Evolutionary conservation across 2,113 vertebrate genomes (phyloP), one percentile per base, ranked within the genome.

Genomic region (Macrotus californicus): DNA sequence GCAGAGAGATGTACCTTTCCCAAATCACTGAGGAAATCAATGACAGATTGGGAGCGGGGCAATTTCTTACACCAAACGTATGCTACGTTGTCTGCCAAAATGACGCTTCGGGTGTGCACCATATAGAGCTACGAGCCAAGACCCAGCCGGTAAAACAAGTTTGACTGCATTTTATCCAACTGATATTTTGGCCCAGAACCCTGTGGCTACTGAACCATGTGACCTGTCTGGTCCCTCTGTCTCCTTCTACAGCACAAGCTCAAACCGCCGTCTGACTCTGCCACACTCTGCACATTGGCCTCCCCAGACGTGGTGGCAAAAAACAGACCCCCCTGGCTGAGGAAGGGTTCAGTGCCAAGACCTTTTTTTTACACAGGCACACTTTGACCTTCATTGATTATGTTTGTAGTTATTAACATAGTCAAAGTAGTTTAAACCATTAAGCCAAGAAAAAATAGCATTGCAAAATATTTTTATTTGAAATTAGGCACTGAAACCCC

Each of bases 181-280:
- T 26, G 56, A 11, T 11, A 59, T 59, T 59, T 26, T 59, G 41
- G 26, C n/a, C 61, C 61, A 24, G 24, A 76, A 34, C 59, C 67
- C 46, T 26, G 0, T 26, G 31, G 7, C 10, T 36, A 36, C 15
- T n/a, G 46, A 67, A 16, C 18, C 46, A 36, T 2, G 0, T 24
- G 61, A 34, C 22, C 50, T 70, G 4, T 34, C 59, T 52, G 31
- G 15, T 8, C 29, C 61, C 34, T 19, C 72, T 43, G 70, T 34
- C 6, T 26, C 31, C 5, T 61, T 43, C 34, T 16, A 46, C 1
- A 36, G 29, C 43, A 73, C 16, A 26, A 64, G 34, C 19, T 18
- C 24, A 16, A 31, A 11, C 6, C 0, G 10, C 2, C 0, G 41
- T 18, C 61, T 11, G 39, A n/a, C 22, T 3, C 69, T 66, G 6